Base-by-base conservation (phyloP, 2,113 vertebrate genomes). In the Lanius ludovicianus region DNA sequence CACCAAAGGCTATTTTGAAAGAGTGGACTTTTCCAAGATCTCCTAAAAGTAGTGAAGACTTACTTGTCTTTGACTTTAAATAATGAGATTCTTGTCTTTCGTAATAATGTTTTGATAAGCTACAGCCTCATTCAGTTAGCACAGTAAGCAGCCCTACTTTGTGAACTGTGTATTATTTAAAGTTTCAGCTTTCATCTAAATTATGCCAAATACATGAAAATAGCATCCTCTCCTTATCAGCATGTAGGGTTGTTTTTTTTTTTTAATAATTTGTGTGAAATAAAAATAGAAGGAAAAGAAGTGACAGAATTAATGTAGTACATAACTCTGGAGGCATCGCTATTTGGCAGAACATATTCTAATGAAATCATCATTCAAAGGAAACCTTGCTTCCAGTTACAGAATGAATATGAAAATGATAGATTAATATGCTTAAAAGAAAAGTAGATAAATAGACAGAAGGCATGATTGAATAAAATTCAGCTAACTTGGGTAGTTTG, bases 291-390 rank as follows among this genome's bases (percentile, higher is more conserved):
- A 94, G 65, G 33, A 91, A 76, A 93, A 68, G 37, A 74, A 84
- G 15, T 89, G 93, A 68, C 69, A 96, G 92, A 69, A 95, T 93
- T 94, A 97, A 95, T 96, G 47, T 76, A 85, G 79, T 59, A 88
- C 23, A 63, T 93, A 92, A 80, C 52, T 95, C 82, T 84, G 73
- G 74, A 76, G 85, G 80, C 86, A 90, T 52, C 0, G 24, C 59
- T 92, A 30, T 70, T 78, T 87, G 71, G 89, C 79, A 93, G 53
- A 96, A 88, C 65, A 96, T 92, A 64, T 94, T 86, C 77, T 97
- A 96, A 97, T 96, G 95, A 96, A 96, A 70, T 95, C 93, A 96
- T 96, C 84, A 78, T 76, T 85, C 96, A 97, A 14, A 80, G 70
- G 46, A 91, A 65, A 87, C 69, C 84, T 90, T 44, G 80, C 64